phyloP scores from a whole-genome alignment of 2,113 vertebrate species.

The Gobiocypris rarus region DNA sequence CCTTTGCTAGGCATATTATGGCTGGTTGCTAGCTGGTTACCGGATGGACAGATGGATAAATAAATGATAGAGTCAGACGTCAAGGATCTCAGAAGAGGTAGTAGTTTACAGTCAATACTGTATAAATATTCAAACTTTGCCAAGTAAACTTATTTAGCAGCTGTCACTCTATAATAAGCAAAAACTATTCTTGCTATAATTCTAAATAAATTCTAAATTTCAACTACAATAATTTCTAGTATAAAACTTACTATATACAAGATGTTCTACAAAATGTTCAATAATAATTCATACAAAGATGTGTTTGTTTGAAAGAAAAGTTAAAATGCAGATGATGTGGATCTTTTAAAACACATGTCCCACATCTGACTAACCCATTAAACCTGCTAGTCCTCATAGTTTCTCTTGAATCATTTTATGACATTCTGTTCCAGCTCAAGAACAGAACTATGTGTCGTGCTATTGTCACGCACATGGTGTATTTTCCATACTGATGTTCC shows the following conservation, averaged over 20 bases:
- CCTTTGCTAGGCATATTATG: too few species aligned
- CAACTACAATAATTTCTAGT: background rate
- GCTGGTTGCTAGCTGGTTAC: background rate
- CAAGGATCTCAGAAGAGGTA: background rate
- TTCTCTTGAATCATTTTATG: background rate
- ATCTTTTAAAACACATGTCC: background rate
- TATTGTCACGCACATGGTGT: background rate
- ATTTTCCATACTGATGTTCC: background rate
- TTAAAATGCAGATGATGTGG: background rate
- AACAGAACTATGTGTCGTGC: background rate
- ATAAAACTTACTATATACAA: background rate
- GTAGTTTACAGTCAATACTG: background rate
- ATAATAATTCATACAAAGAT: too few species aligned
- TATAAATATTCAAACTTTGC: background rate
- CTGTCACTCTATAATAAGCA: background rate
- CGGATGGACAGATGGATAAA: background rate
- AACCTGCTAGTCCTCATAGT: constrained; percentile 6
- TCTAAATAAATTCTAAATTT: background rate
- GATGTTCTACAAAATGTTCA: background rate
- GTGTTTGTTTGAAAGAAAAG: background rate
- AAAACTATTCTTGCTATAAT: too few species aligned
- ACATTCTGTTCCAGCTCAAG: background rate
- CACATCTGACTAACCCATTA: background rate
- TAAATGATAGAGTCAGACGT: background rate
- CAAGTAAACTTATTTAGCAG: background rate